Base-by-base conservation (phyloP, 2,797 vertebrate species). In the Erpetoichthys calabaricus region DNA sequence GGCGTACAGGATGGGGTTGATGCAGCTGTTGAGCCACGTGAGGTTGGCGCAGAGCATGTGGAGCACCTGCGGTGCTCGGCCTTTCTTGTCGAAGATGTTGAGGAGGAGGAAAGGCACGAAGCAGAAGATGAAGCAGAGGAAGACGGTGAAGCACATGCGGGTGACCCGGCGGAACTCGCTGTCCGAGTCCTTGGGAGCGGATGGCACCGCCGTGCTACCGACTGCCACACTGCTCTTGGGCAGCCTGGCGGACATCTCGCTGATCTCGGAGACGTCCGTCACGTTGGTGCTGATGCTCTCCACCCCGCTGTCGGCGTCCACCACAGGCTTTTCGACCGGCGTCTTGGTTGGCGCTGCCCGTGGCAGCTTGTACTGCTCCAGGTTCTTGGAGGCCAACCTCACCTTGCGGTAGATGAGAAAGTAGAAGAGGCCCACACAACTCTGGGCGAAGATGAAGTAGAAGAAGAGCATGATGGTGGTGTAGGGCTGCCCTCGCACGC, bases 11-110 rank as follows among this genome's bases (percentile, higher is more conserved):
- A 93, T 54, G 0, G 91, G 91, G 70, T 95, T 94, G 60, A 92
- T 88, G 60, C 90, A 93, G 66, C 86, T 86, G 62, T 91, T 95
- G 56, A 94, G 80, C 91, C 91, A 95, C 42, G 87, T 92, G 59
- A 93, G 78, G 70, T 94, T 93, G 51, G 87, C 88, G 5, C 82
- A 83, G 45, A 93, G 70, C 89, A 91, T 89, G 66, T 93, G 89
- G 52, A 85, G 47, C 0, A 85, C 67, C n/a, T 73, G 85, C 0
- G 90, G 90, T 4, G 88, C 86, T 0, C 50, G 65, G 57, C 70
- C 81, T 1, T 47, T 60, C 58, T 81, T 80, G 59, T 91, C 89
- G 0, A 73, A 72, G 43, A 90, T 86, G 68, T 91, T 91, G 57
- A 94, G 69, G 47, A 92, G 56, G 56, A 91, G 47, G 70, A 92